These are phyloP conservation scores for Spisula subtruncata DNA, from an alignment of 2,888 invertebrate species.

Conservation along the genomic window DNA sequence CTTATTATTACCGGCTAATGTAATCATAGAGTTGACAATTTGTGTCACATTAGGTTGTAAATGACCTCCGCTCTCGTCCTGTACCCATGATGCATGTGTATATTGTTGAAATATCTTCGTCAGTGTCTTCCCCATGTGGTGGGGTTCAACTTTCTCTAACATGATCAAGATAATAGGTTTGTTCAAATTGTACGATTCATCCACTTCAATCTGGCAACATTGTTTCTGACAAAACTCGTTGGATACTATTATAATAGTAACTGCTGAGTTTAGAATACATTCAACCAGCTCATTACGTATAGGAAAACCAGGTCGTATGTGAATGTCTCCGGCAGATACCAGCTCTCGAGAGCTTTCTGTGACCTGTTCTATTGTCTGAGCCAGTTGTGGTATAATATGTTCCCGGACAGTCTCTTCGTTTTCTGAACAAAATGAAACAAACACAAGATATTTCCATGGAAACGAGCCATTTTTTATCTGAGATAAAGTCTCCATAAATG, in stretches of 20 bases:
- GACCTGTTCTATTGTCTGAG: neutral
- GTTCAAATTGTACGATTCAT: constrained; percentile 34
- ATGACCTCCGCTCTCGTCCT: constrained; percentile 17
- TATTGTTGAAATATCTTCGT: constrained; percentile 10
- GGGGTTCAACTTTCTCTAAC: constrained; percentile 30
- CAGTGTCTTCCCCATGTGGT: neutral
- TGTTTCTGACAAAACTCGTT: constrained; percentile 16
- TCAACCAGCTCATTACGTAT: constrained; percentile 22
- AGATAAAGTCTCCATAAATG: neutral
- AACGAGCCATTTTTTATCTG: neutral
- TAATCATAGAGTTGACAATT: constrained; percentile 24
- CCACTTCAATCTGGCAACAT: constrained; percentile 27
- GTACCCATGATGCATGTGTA: constrained; percentile 39
- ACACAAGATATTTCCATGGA: constrained; percentile 17
- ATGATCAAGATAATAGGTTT: constrained; percentile 36
- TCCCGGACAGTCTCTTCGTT: neutral
- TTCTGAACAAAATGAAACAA: constrained; percentile 34
- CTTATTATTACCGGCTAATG: constrained; percentile 5
- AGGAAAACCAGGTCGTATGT: constrained; percentile 25
- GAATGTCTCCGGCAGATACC: constrained; percentile 21
- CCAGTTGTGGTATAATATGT: constrained; percentile 9
- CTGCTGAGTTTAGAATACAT: constrained; percentile 35
- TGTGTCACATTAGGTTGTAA: constrained; percentile 20
- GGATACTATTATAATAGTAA: constrained; percentile 24
- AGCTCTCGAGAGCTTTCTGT: neutral